Percentiles rank a stretch among this genome's conserved stretches.
Conservation (phyloP, 37 sponge, comb jelly and placozoan species). For the Aplysina aerophoba region DNA sequence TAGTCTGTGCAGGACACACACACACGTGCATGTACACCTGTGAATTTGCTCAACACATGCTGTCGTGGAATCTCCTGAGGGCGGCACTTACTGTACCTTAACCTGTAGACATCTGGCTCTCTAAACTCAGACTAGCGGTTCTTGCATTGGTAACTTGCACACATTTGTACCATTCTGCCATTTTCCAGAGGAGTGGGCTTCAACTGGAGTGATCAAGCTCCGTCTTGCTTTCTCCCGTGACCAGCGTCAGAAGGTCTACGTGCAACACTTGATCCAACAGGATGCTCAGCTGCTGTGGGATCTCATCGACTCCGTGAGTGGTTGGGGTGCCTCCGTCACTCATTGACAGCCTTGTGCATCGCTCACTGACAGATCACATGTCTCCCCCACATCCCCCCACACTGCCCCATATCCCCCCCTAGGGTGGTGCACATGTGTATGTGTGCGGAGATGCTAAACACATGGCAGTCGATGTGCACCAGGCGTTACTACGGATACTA, state of each 20-base stretch:
- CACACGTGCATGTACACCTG: not conserved
- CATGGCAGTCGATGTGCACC: slow-evolving; percentile 70
- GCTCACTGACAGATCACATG: no score
- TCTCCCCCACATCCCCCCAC: no score
- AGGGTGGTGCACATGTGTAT: slow-evolving; percentile 53
- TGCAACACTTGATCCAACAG: slow-evolving; percentile 62
- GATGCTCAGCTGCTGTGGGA: slow-evolving; percentile 52
- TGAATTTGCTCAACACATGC: not conserved
- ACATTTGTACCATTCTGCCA: not conserved
- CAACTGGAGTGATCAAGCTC: slow-evolving; percentile 21
- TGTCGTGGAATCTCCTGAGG: not conserved
- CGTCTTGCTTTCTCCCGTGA: slow-evolving; percentile 63
- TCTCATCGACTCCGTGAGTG: slow-evolving; percentile 26
- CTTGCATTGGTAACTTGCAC: not conserved
- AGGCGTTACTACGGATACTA: slow-evolving; percentile 38
- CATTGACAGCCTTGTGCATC: not conserved
- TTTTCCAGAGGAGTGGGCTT: slow-evolving; percentile 41
- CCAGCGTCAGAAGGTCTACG: slow-evolving; percentile 64
- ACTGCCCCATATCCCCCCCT: no score
- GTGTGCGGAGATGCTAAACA: slow-evolving; percentile 66
- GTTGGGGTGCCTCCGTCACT: not conserved
- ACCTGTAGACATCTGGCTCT: not conserved
- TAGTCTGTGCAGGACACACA: no score
- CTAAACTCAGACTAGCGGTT: no score
- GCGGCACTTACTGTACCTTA: not conserved